phyloP scores from a whole-genome alignment of 2,113 vertebrate species.

The Myocastor coypus region DNA sequence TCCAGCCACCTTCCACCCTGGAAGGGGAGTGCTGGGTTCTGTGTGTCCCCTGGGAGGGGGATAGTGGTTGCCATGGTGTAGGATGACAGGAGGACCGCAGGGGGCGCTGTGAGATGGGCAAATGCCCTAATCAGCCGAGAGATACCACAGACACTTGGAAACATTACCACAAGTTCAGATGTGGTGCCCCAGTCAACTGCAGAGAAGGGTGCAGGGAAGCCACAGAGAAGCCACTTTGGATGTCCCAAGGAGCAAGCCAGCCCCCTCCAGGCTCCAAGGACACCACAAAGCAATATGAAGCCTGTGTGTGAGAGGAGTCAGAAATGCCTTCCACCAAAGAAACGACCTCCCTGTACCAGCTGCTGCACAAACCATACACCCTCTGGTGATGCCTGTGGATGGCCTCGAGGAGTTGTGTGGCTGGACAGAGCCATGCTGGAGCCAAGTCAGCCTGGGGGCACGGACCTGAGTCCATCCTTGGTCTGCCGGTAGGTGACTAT shows the following conservation, averaged over 20 bases:
- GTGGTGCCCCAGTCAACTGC: slow-evolving; percentile 80
- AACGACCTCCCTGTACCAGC: slow-evolving; percentile 92
- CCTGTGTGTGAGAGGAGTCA: slow-evolving; percentile 96
- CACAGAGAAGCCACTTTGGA: slow-evolving; percentile 82
- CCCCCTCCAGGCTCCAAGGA: slow-evolving; percentile 81
- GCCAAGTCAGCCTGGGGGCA: slow-evolving; percentile 88
- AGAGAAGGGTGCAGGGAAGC: slow-evolving; percentile 81
- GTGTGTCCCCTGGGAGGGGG: neutral
- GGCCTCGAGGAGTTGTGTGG: slow-evolving; percentile 84
- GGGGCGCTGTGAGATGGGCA: neutral
- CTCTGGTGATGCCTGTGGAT: slow-evolving; percentile 87
- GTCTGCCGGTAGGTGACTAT: slow-evolving; percentile 95
- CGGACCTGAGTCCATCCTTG: slow-evolving; percentile 87
- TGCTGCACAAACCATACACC: slow-evolving; percentile 87
- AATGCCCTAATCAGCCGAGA: slow-evolving; percentile 47
- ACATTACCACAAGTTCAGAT: slow-evolving; percentile 81
- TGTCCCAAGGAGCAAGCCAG: slow-evolving; percentile 85
- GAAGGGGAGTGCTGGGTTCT: neutral
- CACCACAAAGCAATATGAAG: slow-evolving; percentile 91
- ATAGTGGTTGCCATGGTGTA: neutral
- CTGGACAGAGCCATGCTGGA: slow-evolving; percentile 85
- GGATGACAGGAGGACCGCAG: neutral
- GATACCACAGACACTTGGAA: slow-evolving; percentile 72
- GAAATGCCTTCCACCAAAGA: slow-evolving; percentile 98
- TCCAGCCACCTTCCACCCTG: neutral